These are phyloP conservation scores for Silurus glanis DNA, from an alignment of 2,113 vertebrate genomes.

Conservation along the genomic window DNA sequence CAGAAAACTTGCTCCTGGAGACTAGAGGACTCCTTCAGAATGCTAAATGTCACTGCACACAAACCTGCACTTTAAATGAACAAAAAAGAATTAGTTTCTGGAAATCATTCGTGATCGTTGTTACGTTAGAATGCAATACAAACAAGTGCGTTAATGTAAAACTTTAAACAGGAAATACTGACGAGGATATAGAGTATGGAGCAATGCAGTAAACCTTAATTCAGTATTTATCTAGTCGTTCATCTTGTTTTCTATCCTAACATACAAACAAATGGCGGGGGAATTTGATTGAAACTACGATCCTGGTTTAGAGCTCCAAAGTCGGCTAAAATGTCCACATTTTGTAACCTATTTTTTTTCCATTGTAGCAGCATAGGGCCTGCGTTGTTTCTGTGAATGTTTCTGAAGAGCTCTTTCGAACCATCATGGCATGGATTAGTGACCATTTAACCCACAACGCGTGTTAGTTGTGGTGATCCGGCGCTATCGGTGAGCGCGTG, in stretches of 20 bases:
- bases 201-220: not conserved
- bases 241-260: not conserved
- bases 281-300: not conserved
- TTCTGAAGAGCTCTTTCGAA: not conserved
- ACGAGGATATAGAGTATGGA: not conserved
- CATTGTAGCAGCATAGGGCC: not conserved
- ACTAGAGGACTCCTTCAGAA: not conserved
- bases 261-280: not conserved
- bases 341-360: no score
- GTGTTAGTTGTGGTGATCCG: not conserved
- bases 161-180: not conserved
- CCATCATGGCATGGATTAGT: not conserved
- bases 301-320: not conserved
- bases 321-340: not conserved
- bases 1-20: not conserved
- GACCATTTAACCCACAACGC: not conserved
- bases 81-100: no score
- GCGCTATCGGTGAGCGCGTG: not conserved
- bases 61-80: not conserved
- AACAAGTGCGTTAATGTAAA: not conserved
- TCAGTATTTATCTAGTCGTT: not conserved
- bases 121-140: not conserved
- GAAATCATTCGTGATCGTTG: not conserved
- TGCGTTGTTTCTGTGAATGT: not conserved
- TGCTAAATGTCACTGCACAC: not conserved